A percentile compares a stretch with the other conserved stretches of the same genome.
Evolutionary conservation across 37 sponge, comb jelly and placozoan genomes (phyloP).

Genomic region (Halichondria panicea): DNA sequence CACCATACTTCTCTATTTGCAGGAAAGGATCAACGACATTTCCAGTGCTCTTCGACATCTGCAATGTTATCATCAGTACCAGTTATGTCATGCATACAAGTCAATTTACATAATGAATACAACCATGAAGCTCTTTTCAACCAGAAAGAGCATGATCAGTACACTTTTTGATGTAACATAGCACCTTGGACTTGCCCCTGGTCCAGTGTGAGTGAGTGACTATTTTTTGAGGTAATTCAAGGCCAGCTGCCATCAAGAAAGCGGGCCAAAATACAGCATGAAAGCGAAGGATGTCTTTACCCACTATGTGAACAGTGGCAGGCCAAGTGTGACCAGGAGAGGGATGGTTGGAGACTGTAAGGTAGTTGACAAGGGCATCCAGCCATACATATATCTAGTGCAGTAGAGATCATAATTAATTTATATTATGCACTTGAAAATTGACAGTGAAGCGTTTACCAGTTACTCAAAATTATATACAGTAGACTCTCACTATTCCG

Average conservation of each 20-base stretch:
- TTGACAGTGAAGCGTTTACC: no score
- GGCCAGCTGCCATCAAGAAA: slow-evolving; percentile 80
- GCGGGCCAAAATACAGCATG: slow-evolving; percentile 90
- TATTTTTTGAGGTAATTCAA: slow-evolving; percentile 58
- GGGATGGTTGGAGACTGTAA: slow-evolving; percentile 82
- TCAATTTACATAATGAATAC: not conserved
- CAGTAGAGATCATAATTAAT: no score
- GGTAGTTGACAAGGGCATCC: slow-evolving; percentile 91
- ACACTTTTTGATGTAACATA: not conserved
- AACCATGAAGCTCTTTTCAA: not conserved
- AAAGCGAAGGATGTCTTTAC: slow-evolving; percentile 71
- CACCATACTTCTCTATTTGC: slow-evolving; percentile 47
- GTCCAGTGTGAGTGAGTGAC: slow-evolving; percentile 85
- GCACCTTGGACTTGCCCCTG: slow-evolving; percentile 57
- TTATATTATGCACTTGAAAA: no score
- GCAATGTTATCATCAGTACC: not conserved
- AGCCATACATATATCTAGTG: slow-evolving; percentile 94
- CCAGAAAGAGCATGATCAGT: not conserved
- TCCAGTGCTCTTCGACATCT: slow-evolving; percentile 90
- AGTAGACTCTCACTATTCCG: no score
- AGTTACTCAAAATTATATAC: no score
- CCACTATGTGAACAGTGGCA: slow-evolving; percentile 76
- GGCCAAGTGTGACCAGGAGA: slow-evolving; percentile 63
- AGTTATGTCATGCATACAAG: not conserved
- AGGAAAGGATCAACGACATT: slow-evolving; percentile 80